These are phyloP conservation scores for Galago senegalensis DNA, from an alignment of 2,797 vertebrate genomes.

Conservation along the genomic window DNA sequence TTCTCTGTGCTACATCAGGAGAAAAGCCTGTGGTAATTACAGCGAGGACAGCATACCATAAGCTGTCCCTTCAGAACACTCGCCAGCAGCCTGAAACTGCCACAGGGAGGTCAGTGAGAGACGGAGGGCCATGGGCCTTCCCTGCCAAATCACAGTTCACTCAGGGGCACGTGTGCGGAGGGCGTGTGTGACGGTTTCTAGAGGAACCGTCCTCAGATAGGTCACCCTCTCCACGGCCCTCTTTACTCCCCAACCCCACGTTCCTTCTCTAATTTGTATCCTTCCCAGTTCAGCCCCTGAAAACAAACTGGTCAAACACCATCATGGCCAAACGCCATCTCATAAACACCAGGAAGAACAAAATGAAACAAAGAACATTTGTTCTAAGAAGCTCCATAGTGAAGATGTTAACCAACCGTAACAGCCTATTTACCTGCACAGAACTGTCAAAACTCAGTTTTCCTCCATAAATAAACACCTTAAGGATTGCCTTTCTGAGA, in stretches of 20 bases:
- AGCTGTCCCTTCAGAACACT: background rate
- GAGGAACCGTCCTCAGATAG: conserved; percentile 10
- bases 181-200: background rate
- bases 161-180: background rate
- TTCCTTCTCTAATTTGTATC: background rate
- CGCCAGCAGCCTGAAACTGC: background rate
- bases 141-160: conserved; percentile 47
- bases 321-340: background rate
- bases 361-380: conserved; percentile 23
- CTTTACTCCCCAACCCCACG: background rate
- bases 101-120: background rate
- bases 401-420: background rate
- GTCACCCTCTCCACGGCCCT: background rate
- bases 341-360: conserved; percentile 21
- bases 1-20: background rate
- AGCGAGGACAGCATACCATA: background rate
- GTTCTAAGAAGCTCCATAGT: background rate
- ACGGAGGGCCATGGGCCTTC: background rate
- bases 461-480: background rate
- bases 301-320: conserved; percentile 1
- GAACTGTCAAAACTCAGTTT: background rate
- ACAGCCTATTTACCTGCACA: background rate
- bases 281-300: background rate
- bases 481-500: background rate
- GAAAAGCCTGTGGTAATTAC: background rate